These are phyloP conservation scores for Cylloceria caligata DNA, from an alignment of 2,888 invertebrate genomes.

Conservation along the genomic window DNA sequence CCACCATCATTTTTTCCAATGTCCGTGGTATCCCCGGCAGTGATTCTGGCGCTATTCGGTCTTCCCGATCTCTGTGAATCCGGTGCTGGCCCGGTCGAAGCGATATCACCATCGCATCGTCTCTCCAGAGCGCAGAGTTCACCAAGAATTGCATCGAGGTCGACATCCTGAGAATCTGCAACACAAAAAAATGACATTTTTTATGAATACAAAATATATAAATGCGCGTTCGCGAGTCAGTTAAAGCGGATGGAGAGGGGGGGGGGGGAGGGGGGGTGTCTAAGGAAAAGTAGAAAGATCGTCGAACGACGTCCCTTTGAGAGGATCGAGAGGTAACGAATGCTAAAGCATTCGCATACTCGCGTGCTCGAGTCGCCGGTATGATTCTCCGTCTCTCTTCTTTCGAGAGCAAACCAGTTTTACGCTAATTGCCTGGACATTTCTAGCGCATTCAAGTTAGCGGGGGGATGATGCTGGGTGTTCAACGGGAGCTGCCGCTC, in stretches of 20 bases:
- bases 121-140: conserved; percentile 97
- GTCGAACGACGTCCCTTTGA: neutral
- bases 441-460: conserved; percentile 63
- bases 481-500: conserved; percentile 48
- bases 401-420: conserved; percentile 74
- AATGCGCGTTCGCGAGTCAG: too few species aligned
- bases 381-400: conserved; percentile 31
- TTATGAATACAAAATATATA: neutral
- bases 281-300: conserved; percentile 1
- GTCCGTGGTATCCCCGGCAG: conserved; percentile 78
- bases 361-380: conserved; percentile 32
- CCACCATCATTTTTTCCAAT: conserved; percentile 81
- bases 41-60: conserved; percentile 80
- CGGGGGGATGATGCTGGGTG: conserved; percentile 52
- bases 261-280: neutral
- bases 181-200: conserved; percentile 29
- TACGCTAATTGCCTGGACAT: conserved; percentile 75
- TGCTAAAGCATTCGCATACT: conserved; percentile 38
- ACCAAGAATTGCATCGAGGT: conserved; percentile 98
- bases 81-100: conserved; percentile 79
- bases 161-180: conserved; percentile 96
- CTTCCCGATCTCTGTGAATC: conserved; percentile 81
- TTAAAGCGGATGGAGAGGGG: too few species aligned
- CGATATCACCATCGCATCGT: conserved; percentile 86
- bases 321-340: conserved; percentile 18